These are phyloP conservation scores for Sinopyrophorus schimmeli DNA, from an alignment of 2,888 invertebrate genomes.

Conservation along the genomic window DNA sequence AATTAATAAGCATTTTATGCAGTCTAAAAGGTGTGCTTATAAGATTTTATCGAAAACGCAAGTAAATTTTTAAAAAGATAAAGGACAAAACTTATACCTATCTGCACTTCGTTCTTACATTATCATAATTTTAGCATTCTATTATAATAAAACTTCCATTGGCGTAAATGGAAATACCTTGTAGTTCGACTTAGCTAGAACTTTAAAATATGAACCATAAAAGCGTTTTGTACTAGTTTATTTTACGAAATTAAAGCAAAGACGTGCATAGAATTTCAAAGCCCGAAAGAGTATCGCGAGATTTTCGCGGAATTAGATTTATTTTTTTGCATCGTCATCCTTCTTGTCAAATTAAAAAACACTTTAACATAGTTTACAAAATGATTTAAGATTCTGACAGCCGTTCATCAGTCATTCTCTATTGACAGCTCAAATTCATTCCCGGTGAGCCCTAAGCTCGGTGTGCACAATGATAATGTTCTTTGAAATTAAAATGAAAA, in stretches of 20 bases:
- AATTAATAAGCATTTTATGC: conserved; percentile 17
- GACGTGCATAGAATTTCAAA: conserved; percentile 20
- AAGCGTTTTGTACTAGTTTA: conserved; percentile 29
- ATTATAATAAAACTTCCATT: conserved; percentile 27
- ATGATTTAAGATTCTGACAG: conserved; percentile 22
- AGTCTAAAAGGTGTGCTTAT: conserved; percentile 9
- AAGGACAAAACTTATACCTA: conserved; percentile 20
- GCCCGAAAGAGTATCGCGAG: too few species aligned
- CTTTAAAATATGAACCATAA: conserved; percentile 28
- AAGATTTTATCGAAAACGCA: neutral
- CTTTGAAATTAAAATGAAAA: conserved; percentile 1
- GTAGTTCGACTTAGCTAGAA: conserved; percentile 26
- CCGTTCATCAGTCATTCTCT: conserved; percentile 21
- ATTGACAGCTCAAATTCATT: conserved; percentile 18
- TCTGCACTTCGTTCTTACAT: conserved; percentile 19
- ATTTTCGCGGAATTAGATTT: conserved; percentile 15
- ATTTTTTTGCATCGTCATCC: conserved; percentile 20
- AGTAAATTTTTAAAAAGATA: conserved; percentile 18
- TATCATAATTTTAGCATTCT: conserved; percentile 31
- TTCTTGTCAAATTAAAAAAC: conserved; percentile 25
- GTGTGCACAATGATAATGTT: conserved; percentile 10
- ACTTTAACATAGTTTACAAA: conserved; percentile 23
- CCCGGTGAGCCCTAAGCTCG: conserved; percentile 8
- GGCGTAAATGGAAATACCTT: conserved; percentile 31
- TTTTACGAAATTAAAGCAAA: conserved; percentile 26